These are phyloP conservation scores for Poeciliopsis infans DNA, from an alignment of 2,797 vertebrate genomes.

Conservation along the genomic window DNA sequence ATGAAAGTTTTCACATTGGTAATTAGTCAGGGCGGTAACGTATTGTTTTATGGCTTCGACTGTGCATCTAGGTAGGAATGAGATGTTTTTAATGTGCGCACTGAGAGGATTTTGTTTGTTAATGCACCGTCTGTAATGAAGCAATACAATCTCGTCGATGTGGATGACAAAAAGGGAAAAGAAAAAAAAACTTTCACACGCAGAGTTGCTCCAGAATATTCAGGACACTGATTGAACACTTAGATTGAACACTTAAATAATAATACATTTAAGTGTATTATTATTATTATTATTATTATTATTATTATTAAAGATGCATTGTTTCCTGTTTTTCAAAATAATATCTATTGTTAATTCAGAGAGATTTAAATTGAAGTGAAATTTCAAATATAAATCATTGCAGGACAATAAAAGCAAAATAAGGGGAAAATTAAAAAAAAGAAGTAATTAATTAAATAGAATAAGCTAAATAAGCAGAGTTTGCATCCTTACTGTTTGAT, in stretches of 20 bases:
- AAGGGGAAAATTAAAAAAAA: not conserved
- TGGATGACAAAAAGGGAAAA: slow-evolving; percentile 37
- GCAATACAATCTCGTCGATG: slow-evolving; percentile 58
- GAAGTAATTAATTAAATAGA: not conserved
- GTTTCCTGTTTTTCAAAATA: not conserved
- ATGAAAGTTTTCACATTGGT: slow-evolving; percentile 75
- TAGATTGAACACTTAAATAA: no score
- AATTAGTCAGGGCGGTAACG: slow-evolving; percentile 75
- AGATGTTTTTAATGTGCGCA: slow-evolving; percentile 74
- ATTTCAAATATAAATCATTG: not conserved
- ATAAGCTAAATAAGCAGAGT: not conserved
- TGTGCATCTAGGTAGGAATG: slow-evolving; percentile 63
- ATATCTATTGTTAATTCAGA: not conserved
- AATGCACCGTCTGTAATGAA: slow-evolving; percentile 72
- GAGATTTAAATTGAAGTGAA: not conserved
- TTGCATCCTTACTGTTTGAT: slow-evolving; percentile 3
- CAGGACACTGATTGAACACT: slow-evolving; percentile 1
- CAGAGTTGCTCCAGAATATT: slow-evolving; percentile 9
- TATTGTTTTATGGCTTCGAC: slow-evolving; percentile 73
- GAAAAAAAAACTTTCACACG: slow-evolving; percentile 14
- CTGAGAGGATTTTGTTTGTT: slow-evolving; percentile 73
- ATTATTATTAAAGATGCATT: not conserved
- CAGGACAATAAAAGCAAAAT: not conserved
- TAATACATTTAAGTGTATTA: not conserved
- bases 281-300: not conserved